phyloP scores from a whole-genome alignment of 2,888 invertebrate species.

The Gortyna flavago region DNA sequence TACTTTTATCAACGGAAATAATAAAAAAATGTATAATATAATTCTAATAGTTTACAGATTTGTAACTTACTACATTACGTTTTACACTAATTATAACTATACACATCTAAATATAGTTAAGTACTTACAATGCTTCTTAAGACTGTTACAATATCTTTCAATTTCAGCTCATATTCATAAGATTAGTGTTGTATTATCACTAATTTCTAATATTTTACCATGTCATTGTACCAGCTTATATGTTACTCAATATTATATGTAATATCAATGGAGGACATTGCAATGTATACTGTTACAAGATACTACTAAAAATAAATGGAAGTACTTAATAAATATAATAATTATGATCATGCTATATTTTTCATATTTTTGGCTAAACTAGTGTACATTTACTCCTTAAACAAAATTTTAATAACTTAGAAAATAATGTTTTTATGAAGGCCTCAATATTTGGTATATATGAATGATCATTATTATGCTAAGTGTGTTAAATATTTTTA shows the following conservation, averaged over 20 bases:
- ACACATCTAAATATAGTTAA: slow-evolving; percentile 65
- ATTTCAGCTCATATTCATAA: slow-evolving; percentile 89
- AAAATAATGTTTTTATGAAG: slow-evolving; percentile 77
- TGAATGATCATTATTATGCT: slow-evolving; percentile 47
- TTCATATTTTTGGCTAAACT: slow-evolving; percentile 40
- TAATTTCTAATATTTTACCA: slow-evolving; percentile 64
- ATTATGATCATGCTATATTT: slow-evolving; percentile 30
- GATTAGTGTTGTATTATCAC: slow-evolving; percentile 83
- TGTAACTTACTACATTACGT: slow-evolving; percentile 56
- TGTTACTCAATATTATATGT: slow-evolving; percentile 51
- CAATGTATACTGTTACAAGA: slow-evolving; percentile 33
- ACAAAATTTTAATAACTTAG: slow-evolving; percentile 50
- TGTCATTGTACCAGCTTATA: slow-evolving; percentile 60
- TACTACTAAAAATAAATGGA: slow-evolving; percentile 36
- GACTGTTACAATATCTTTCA: slow-evolving; percentile 70
- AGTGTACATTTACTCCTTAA: slow-evolving; percentile 43
- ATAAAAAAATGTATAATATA: slow-evolving; percentile 48
- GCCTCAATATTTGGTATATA: slow-evolving; percentile 81
- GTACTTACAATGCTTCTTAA: slow-evolving; percentile 64
- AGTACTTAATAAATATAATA: slow-evolving; percentile 16
- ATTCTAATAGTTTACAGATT: slow-evolving; percentile 63
- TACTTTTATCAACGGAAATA: slow-evolving; percentile 54
- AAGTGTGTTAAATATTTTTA: slow-evolving; percentile 23
- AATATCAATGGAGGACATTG: slow-evolving; percentile 48
- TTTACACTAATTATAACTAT: slow-evolving; percentile 64